Evolutionary conservation across 2,113 vertebrate genomes (phyloP).

Genomic region (Bubo bubo): DNA sequence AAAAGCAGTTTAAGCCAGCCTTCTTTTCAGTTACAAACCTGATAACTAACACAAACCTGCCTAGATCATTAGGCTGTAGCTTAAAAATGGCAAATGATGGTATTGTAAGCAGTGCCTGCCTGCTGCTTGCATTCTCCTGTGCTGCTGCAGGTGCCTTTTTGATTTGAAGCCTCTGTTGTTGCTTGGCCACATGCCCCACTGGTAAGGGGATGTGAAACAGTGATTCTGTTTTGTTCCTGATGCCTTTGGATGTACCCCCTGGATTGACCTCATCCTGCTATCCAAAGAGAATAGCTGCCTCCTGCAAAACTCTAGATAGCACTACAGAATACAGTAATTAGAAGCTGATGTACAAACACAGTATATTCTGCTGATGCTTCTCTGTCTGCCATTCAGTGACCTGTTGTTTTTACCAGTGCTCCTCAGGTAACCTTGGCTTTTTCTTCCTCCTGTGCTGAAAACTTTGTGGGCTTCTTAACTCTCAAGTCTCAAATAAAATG

Average conservation of each 20-base stretch:
- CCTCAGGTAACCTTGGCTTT: background rate
- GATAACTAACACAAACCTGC: background rate
- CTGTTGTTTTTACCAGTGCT: background rate
- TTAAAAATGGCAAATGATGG: background rate
- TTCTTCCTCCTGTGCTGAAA: background rate
- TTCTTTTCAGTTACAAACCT: background rate
- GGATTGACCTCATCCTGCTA: background rate
- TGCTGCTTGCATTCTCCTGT: background rate
- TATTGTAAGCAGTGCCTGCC: background rate
- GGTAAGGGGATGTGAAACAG: background rate
- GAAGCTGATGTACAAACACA: background rate
- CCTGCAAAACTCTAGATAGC: background rate
- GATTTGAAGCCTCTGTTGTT: background rate
- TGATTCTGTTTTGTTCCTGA: background rate
- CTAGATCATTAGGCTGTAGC: background rate
- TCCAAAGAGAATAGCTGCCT: background rate
- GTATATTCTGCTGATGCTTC: background rate
- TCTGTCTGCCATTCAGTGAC: background rate
- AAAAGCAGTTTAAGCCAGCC: background rate
- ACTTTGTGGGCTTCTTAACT: background rate
- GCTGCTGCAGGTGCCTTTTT: background rate
- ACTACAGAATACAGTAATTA: background rate
- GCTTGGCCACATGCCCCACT: fast-evolving
- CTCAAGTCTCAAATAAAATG: background rate
- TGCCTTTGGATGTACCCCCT: background rate